Percentiles rank a stretch among this genome's conserved stretches.
Conservation (phyloP, 2,888 invertebrate species). For the Eudasyphora cyanicolor region DNA sequence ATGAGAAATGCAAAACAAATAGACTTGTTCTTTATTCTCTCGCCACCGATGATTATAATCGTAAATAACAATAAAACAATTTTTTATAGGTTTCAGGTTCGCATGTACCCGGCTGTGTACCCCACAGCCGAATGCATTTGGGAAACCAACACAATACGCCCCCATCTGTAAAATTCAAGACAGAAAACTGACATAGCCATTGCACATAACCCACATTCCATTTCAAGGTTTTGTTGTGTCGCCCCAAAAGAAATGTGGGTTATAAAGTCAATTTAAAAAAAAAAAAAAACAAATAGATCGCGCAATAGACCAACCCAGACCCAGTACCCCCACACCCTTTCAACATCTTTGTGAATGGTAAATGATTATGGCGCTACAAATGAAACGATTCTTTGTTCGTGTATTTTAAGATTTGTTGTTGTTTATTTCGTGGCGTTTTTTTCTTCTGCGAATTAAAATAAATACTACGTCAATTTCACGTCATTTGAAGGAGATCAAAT, state of each 20-base stretch:
- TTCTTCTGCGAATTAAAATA: conserved; percentile 2
- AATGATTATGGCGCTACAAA: neutral
- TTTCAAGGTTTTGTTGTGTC: conserved; percentile 26
- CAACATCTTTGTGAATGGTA: neutral
- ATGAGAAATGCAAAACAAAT: no score
- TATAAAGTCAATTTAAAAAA: no score
- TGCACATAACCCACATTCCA: neutral
- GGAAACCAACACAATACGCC: neutral
- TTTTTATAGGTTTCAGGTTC: conserved; percentile 23
- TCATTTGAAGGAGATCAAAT: neutral
- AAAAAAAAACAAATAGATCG: no score
- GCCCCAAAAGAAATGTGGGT: conserved; percentile 1
- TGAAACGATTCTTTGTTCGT: neutral
- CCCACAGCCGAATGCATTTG: no score
- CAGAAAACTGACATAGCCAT: conserved; percentile 2
- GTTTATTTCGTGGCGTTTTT: neutral
- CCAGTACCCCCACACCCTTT: neutral
- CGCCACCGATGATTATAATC: neutral
- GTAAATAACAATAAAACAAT: conserved; percentile 17
- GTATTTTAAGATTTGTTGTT: neutral
- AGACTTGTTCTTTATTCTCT: neutral
- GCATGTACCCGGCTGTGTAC: neutral
- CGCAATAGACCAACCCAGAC: no score
- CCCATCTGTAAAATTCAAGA: neutral
- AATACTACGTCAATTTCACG: conserved; percentile 11